Conservation (phyloP, 2,888 invertebrate species). For the Orthosia cruda region DNA sequence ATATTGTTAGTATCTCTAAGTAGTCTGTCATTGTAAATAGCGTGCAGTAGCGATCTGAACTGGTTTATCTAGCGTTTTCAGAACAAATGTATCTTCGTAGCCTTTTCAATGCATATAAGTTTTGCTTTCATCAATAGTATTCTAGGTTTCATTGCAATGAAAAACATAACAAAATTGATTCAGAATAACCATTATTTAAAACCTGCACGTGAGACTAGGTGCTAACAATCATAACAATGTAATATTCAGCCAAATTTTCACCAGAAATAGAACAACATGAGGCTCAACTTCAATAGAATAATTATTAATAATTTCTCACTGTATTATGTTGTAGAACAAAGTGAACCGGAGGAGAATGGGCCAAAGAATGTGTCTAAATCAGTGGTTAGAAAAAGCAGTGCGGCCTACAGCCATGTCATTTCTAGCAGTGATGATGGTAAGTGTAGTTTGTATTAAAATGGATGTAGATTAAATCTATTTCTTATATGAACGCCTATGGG, state of each 20-base stretch:
- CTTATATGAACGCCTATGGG: neutral
- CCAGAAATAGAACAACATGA: neutral
- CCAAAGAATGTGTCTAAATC: conserved; percentile 65
- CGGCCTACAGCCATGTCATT: conserved; percentile 70
- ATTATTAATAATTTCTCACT: neutral
- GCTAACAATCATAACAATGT: neutral
- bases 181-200: neutral
- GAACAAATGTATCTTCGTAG: neutral
- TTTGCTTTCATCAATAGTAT: neutral
- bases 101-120: neutral
- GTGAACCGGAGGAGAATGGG: conserved; percentile 65
- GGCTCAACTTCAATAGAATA: neutral
- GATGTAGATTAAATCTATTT: neutral
- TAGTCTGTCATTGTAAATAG: too few species aligned
- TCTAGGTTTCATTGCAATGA: neutral
- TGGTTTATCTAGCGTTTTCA: neutral
- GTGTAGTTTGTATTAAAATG: neutral
- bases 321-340: conserved; percentile 72
- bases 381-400: conserved; percentile 70
- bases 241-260: neutral
- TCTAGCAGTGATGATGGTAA: conserved; percentile 86
- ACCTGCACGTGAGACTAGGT: neutral
- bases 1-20: too few species aligned
- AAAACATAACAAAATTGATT: neutral
- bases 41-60: neutral